Evolutionary conservation across 1,140 invertebrate genomes (phyloP), one percentile per base, ranked within the genome.

Genomic region (Bombus fervidus): DNA sequence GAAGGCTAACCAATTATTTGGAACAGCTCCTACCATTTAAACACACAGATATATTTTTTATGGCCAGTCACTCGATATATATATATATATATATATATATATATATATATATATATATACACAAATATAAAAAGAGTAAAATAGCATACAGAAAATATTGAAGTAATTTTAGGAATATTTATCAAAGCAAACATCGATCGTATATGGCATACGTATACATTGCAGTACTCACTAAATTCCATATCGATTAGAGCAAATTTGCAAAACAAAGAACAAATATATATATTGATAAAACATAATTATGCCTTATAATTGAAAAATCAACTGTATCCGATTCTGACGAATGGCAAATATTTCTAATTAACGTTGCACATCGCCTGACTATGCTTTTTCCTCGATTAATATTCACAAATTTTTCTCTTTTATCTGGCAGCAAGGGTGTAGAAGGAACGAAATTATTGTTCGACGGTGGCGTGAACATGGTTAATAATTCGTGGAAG

Each of bases 401-500:
- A 28, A 72, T 28, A 41, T 6, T 13, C 12, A 8, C 5, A 15
- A 72, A 72, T 18, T 43, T 41, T 41, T 72, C 39, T 13, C 12
- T 1, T n/a, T 12, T 8, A n/a, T n/a, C 12, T 4, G 69, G 0
- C 0, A 9, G 13, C 2, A 12, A 13, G 1, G 59, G 28, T n/a
- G 5, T 4, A 8, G 2, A 0, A 62, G 62, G 31, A 62, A 31
- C 12, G 41, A 47, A 75, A 66, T 64, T 43, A 66, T 12, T 43
- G 1, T 47, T n/a, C 4, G 15, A 18, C 22, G 12, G 34, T 41
- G n/a, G 22, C 31, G 15, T 8, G 34, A 39, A 31, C 37, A 41
- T 43, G 81, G 62, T 83, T 76, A 77, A 83, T 83, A 83, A 68
- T 66, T 77, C 31, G 43, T n/a, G 47, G 22, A 3, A 31, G 15